These are phyloP conservation scores for Drosophila pallidifrons DNA, from an alignment of 1,140 invertebrate genomes.

Conservation along the genomic window DNA sequence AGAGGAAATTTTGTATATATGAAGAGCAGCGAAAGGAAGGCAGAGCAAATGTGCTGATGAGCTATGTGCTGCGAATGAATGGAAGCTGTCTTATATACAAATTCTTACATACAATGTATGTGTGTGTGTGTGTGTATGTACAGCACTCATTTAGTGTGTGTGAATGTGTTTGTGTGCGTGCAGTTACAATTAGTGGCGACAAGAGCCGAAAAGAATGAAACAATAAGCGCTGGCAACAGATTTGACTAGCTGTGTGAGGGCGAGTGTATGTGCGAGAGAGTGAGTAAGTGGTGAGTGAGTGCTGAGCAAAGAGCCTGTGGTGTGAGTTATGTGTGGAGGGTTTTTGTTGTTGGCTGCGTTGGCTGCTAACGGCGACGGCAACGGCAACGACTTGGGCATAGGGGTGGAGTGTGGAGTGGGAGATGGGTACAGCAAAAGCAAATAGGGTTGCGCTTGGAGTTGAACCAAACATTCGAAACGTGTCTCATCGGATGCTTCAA, in stretches of 20 bases:
- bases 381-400: constrained; percentile 5
- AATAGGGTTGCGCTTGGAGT: constrained; percentile 36
- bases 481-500: constrained; percentile 49
- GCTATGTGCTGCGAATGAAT: constrained; percentile 37
- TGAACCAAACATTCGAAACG: constrained; percentile 16
- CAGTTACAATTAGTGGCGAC: constrained; percentile 65
- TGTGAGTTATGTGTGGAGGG: constrained; percentile 8
- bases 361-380: constrained; percentile 18
- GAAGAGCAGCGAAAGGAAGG: constrained; percentile 13
- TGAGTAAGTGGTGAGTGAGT: constrained; percentile 9
- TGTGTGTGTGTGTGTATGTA: constrained; percentile 8
- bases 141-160: background rate
- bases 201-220: constrained; percentile 40
- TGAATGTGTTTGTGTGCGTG: constrained; percentile 19
- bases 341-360: constrained; percentile 12
- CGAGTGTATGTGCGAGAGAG: background rate
- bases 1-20: background rate
- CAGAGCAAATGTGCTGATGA: background rate
- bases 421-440: constrained; percentile 13
- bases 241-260: constrained; percentile 1
- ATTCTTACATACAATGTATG: constrained; percentile 1
- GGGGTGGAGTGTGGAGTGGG: constrained; percentile 19
- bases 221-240: constrained; percentile 19
- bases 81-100: constrained; percentile 38
- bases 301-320: constrained; percentile 2